Conservation (phyloP, 2,888 invertebrate genomes). For the Melieria crassipennis region DNA sequence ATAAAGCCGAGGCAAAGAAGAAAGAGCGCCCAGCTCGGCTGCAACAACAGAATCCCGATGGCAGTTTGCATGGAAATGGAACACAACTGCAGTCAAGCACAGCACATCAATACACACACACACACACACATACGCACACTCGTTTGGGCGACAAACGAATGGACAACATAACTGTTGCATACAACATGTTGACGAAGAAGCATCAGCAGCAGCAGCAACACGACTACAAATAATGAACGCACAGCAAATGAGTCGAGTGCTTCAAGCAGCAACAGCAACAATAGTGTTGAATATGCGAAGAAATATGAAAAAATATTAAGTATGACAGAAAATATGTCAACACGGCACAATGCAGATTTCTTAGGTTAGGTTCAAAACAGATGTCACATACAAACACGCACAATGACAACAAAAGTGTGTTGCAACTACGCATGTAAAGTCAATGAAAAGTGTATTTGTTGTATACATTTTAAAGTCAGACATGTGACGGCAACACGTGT, state of each 20-base stretch:
- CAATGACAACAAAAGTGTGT: too few species aligned
- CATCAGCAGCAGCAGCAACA: conserved; percentile 6
- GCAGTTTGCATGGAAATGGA: too few species aligned
- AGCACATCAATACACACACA: too few species aligned
- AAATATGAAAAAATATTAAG: not conserved
- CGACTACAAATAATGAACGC: conserved; percentile 11
- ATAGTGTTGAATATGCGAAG: not conserved
- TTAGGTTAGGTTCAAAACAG: conserved; percentile 47
- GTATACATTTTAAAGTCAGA: too few species aligned
- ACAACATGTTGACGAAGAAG: not conserved
- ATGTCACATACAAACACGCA: too few species aligned
- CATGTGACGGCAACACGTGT: too few species aligned
- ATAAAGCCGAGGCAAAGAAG: not conserved
- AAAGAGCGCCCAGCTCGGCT: too few species aligned
- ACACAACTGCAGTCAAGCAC: too few species aligned
- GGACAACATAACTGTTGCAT: not conserved
- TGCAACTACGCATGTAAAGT: too few species aligned
- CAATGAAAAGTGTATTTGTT: too few species aligned
- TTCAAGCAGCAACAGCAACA: not conserved
- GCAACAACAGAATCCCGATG: too few species aligned
- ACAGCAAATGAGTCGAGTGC: conserved; percentile 9
- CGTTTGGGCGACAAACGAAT: not conserved
- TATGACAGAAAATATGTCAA: conserved; percentile 6
- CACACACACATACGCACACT: too few species aligned
- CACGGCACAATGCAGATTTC: not conserved